phyloP scores from a whole-genome alignment of 2,888 invertebrate species.

The Acrocyrtus sp. region DNA sequence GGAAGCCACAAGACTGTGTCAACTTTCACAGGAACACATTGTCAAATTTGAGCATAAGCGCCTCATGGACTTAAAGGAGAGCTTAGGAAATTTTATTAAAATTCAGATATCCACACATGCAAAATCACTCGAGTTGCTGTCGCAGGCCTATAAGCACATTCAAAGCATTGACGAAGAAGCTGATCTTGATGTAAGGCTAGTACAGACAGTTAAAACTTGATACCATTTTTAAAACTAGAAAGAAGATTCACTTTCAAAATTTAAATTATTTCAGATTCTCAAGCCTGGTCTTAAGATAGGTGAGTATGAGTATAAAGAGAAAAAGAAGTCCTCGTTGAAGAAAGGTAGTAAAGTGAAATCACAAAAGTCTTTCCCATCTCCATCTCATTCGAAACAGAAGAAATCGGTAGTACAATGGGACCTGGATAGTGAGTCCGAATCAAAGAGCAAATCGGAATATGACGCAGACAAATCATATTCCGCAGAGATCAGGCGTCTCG shows the following conservation, averaged over 20 bases:
- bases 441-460: too few relatives aligned
- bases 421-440: too few relatives aligned
- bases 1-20: slow-evolving; percentile 32
- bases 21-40: slow-evolving; percentile 39
- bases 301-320: background rate
- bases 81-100: slow-evolving; percentile 41
- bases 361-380: too few relatives aligned
- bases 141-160: slow-evolving; percentile 48
- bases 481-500: too few relatives aligned
- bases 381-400: too few relatives aligned
- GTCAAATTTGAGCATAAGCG: slow-evolving; percentile 52
- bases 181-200: slow-evolving; percentile 40
- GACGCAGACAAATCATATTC: too few relatives aligned
- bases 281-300: slow-evolving; percentile 4
- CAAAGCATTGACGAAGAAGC: slow-evolving; percentile 49
- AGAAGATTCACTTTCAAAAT: background rate
- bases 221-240: background rate
- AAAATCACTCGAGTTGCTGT: slow-evolving; percentile 46
- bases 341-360: background rate
- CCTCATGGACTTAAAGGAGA: slow-evolving; percentile 49
- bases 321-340: background rate
- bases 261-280: slow-evolving; percentile 4
- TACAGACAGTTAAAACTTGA: background rate
- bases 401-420: too few relatives aligned
- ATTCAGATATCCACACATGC: slow-evolving; percentile 47